These are phyloP conservation scores for Oscheius sp. DNA, from an alignment of 1,140 invertebrate species.

Conservation along the genomic window DNA sequence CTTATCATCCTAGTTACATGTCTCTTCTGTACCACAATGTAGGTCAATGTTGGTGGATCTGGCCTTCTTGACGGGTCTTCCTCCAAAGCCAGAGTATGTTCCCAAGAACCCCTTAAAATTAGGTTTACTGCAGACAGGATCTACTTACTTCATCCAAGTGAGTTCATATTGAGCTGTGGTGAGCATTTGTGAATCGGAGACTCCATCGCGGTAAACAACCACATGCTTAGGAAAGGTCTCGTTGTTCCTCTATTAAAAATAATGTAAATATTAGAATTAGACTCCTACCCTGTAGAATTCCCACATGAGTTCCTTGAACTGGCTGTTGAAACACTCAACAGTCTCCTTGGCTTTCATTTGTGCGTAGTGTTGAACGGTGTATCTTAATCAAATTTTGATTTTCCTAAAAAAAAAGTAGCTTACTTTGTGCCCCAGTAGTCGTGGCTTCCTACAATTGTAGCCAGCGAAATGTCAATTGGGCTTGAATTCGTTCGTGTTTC, in stretches of 20 bases:
- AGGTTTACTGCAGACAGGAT: too few species aligned
- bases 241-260: too few species aligned
- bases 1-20: constrained; percentile 88
- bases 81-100: too few species aligned
- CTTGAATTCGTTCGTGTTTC: background rate
- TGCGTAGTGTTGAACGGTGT: background rate
- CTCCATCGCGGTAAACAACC: constrained; percentile 17
- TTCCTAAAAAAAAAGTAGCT: background rate
- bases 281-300: too few species aligned
- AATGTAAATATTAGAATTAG: too few species aligned
- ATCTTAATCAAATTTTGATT: background rate
- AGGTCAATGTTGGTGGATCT: constrained; percentile 82
- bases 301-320: too few species aligned
- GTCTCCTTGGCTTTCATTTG: constrained; percentile 17
- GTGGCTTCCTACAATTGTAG: constrained; percentile 3
- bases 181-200: constrained; percentile 10
- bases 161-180: too few species aligned
- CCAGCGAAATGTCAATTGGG: background rate
- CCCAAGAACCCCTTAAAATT: background rate
- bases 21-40: constrained; percentile 94
- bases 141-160: too few species aligned
- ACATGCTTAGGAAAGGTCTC: constrained; percentile 3
- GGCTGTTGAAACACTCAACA: constrained; percentile 6
- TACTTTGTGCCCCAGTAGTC: background rate
- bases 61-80: background rate